Evolutionary conservation across 2,113 vertebrate genomes (phyloP).

Genomic region (Dasyurus viverrinus): DNA sequence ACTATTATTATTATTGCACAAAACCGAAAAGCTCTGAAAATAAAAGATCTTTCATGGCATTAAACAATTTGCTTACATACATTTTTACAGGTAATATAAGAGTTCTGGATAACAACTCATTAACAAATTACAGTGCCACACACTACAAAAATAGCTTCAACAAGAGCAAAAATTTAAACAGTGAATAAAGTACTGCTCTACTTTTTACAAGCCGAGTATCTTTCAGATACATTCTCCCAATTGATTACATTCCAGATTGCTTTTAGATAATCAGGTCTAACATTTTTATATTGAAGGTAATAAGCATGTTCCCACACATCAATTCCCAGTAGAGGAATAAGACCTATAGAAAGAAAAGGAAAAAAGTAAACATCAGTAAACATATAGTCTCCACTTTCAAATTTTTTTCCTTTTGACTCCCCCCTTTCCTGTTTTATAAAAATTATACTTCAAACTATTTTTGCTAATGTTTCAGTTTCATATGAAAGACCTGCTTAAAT

Average conservation of each 20-base stretch:
- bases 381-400: neutral
- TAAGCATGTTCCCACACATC: constrained; percentile 99
- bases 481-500: neutral
- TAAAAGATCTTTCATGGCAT: constrained; percentile 56
- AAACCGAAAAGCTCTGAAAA: constrained; percentile 42
- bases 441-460: neutral
- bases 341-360: constrained; percentile 83
- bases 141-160: constrained; percentile 64
- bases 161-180: constrained; percentile 52
- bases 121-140: constrained; percentile 33
- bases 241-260: constrained; percentile 98
- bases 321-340: constrained; percentile 95
- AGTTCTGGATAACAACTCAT: constrained; percentile 64
- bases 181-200: constrained; percentile 76
- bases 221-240: constrained; percentile 95
- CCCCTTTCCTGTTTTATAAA: neutral
- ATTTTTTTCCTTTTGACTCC: neutral
- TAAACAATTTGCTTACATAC: constrained; percentile 71
- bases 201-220: constrained; percentile 90
- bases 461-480: constrained; percentile 6
- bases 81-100: constrained; percentile 63
- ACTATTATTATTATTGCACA: neutral
- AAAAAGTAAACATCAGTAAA: neutral
- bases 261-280: constrained; percentile 97
- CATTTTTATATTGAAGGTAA: constrained; percentile 99